Conservation (phyloP, 1,140 invertebrate species). For the Drosophila asahinai region DNA sequence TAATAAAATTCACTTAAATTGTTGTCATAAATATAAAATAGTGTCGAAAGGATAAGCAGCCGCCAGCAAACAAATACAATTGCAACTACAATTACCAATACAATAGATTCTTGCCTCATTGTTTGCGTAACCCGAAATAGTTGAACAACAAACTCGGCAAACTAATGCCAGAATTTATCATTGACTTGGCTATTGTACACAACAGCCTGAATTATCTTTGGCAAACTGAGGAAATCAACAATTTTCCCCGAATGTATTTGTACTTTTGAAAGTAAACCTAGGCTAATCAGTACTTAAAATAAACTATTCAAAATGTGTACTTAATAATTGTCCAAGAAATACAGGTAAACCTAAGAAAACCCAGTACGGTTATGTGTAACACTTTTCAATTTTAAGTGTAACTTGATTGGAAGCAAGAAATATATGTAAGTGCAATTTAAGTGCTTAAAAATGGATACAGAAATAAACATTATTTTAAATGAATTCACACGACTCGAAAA, state of each 20-base stretch:
- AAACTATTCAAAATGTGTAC: constrained; percentile 25
- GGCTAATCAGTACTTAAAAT: constrained; percentile 22
- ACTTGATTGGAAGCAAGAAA: constrained; percentile 48
- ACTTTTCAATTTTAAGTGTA: constrained; percentile 60
- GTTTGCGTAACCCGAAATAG: constrained; percentile 21
- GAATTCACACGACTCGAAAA: constrained; percentile 14
- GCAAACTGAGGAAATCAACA: constrained; percentile 1
- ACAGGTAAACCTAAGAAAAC: constrained; percentile 42
- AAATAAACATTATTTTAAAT: constrained; percentile 53
- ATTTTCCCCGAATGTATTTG: constrained; percentile 18
- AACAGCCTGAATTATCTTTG: constrained; percentile 27
- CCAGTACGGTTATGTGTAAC: constrained; percentile 11
- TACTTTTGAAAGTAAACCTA: constrained; percentile 41
- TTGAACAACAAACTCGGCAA: constrained; percentile 23
- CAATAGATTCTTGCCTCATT: constrained; percentile 14
- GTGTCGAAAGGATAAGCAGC: constrained; percentile 26
- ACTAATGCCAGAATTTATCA: constrained; percentile 33
- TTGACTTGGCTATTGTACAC: constrained; percentile 42
- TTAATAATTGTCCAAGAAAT: constrained; percentile 48
- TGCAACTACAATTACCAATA: background rate
- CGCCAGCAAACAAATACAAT: constrained; percentile 9
- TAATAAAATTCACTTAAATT: constrained; percentile 27
- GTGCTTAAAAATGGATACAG: constrained; percentile 28
- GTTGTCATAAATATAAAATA: constrained; percentile 41
- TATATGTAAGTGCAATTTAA: constrained; percentile 47